Percentiles rank a stretch among this genome's conserved stretches.
Evolutionary conservation across 2,888 invertebrate genomes (phyloP).

Genomic region (Drosophila quinaria): DNA sequence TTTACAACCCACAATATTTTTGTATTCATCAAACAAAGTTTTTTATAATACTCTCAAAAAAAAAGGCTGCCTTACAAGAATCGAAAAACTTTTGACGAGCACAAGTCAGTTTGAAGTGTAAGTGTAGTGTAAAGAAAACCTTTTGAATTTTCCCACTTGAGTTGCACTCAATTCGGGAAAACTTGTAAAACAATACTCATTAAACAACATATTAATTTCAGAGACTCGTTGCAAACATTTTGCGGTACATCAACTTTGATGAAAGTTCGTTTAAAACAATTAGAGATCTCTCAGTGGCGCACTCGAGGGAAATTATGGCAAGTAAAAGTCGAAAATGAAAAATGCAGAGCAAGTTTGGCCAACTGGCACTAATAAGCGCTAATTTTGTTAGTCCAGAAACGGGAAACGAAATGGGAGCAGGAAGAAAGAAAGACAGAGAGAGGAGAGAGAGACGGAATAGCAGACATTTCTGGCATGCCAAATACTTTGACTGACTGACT

Average conservation of each 20-base stretch:
- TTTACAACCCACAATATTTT: not conserved
- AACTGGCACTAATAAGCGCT: constrained; percentile 79
- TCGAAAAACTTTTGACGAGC: constrained; percentile 23
- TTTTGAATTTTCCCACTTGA: not conserved
- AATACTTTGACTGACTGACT: constrained; percentile 35
- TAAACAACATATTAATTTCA: constrained; percentile 62
- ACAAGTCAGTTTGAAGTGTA: constrained; percentile 29
- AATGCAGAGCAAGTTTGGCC: constrained; percentile 67
- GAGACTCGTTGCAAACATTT: constrained; percentile 58
- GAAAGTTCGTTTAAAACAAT: constrained; percentile 76
- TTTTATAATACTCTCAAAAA: not conserved
- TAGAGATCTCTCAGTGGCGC: constrained; percentile 60
- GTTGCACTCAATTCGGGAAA: constrained; percentile 10
- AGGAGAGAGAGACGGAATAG: constrained; percentile 14
- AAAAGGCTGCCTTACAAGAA: not conserved
- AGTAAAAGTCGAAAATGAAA: constrained; percentile 51
- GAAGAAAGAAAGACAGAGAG: not conserved
- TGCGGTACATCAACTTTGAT: constrained; percentile 62
- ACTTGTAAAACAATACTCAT: constrained; percentile 63
- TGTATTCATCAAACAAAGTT: not conserved
- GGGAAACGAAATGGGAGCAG: constrained; percentile 9
- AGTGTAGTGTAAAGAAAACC: constrained; percentile 19
- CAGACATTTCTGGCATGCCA: constrained; percentile 48
- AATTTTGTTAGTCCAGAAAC: constrained; percentile 72
- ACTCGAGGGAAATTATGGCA: constrained; percentile 69